Evolutionary conservation across 2,888 invertebrate genomes (phyloP), one percentile per base, ranked within the genome.

Genomic region (Acleris holmiana): DNA sequence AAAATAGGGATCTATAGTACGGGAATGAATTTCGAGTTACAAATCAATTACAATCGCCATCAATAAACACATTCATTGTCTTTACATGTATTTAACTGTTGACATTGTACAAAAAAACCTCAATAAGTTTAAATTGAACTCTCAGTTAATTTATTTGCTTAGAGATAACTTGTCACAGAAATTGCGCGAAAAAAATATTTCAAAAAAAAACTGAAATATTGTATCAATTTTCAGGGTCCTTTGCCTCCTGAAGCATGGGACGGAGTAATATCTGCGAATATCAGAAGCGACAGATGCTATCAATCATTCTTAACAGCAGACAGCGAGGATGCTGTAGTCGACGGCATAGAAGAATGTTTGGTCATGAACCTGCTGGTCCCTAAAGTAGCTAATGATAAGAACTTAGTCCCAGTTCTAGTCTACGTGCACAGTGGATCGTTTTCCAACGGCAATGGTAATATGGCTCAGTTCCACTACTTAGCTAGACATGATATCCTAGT

Each of bases 401-500:
- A 89, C 59, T 72, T 82, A 25, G 71, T 90, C 18, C 91, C 92
- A 18, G 91, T 92, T 0, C 58, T 91, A 1, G 85, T 88, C 0
- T 91, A 88, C 50, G 78, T 91, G 5, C 92, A 92, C 35, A 91
- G 91, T 66, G 92, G 92, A 13, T 91, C 87, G 0, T 92, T 76
- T 67, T 77, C 86, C 3, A 88, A 86, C 0, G 92, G 92, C 0
- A 86, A 80, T 71, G 83, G 84, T 0, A 86, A 82, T 51, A 91
- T 91, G 88, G 90, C 82, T 0, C 86, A 74, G 68, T 85, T 94
- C 3, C 88, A 95, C 71, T 95, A 95, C 77, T 79, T 96, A 55
- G 95, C 95, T 0, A 93, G 94, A 53, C 95, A 95, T 80, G 95
- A 95, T 17, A 80, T 96, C 8, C 86, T 96, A 13, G 94, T 95